Percentiles rank a stretch among this genome's conserved stretches.
Evolutionary conservation across 1,140 invertebrate species (phyloP).

Genomic region (Rhyzopertha dominica): DNA sequence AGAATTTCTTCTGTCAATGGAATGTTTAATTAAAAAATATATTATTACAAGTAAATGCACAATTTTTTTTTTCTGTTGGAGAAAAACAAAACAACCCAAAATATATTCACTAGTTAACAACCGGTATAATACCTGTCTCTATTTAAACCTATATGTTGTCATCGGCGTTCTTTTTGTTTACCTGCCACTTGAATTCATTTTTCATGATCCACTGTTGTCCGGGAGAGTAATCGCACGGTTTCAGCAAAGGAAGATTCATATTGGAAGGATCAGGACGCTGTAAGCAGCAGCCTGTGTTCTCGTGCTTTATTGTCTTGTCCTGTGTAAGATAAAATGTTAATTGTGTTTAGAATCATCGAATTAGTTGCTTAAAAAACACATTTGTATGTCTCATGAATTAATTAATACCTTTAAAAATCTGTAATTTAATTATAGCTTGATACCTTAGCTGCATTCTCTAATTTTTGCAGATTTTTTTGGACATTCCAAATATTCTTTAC

Average conservation of each 20-base stretch:
- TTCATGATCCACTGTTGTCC: conserved; percentile 95
- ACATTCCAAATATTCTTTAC: not conserved
- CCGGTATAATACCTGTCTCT: not conserved
- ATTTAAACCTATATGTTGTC: conserved; percentile 18
- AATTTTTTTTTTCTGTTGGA: not conserved
- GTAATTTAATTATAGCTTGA: too few species aligned
- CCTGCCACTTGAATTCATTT: conserved; percentile 92
- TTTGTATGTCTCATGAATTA: too few species aligned
- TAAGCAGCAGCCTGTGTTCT: conserved; percentile 88
- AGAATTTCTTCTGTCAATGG: too few species aligned
- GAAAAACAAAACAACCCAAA: not conserved
- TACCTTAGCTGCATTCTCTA: too few species aligned
- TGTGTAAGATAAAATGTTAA: too few species aligned
- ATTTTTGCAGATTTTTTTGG: too few species aligned
- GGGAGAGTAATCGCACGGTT: conserved; percentile 62
- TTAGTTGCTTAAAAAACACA: too few species aligned
- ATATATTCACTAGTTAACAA: not conserved
- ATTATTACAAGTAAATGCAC: not conserved
- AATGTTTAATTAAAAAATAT: not conserved
- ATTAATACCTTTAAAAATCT: too few species aligned
- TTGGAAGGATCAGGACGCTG: conserved; percentile 70
- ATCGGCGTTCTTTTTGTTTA: too few species aligned
- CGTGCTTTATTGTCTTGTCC: conserved; percentile 83
- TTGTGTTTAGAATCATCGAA: too few species aligned
- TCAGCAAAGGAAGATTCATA: conserved; percentile 63